Evolutionary conservation across 2,797 vertebrate genomes (phyloP), one percentile per base, ranked within the genome.

Genomic region (Anas acuta): DNA sequence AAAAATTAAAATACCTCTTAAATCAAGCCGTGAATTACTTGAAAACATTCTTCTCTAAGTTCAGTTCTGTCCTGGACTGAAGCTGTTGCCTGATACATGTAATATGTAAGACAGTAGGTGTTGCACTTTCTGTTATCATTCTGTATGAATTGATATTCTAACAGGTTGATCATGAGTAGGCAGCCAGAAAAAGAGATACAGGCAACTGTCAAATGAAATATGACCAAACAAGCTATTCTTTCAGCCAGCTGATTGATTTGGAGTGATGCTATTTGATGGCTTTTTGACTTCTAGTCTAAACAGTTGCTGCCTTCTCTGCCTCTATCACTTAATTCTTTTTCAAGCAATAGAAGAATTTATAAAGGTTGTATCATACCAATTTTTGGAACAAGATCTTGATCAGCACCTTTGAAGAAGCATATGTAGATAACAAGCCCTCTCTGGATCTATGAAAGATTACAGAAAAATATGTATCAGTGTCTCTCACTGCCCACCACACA

Each of bases 341-440:
- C 73, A 82, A 91, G 84, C 56, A 86, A 70, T 19, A 70, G 11
- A 65, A 77, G 69, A 56, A 84, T 60, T 65, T 9, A 21, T 32
- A 73, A 54, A 21, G 57, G 85, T 64, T 79, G 45, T 64, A 67
- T 72, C 98, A 65, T 97, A 99, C 99, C 99, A 95, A 99, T 99
- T 97, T 98, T 99, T 43, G 98, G 98, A 94, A 99, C 96, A 70
- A 99, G 97, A 85, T 99, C 98, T 61, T 98, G 98, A 88, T 98
- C 97, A 78, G 99, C 98, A 93, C 98, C 99, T 98, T 99, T 99
- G 93, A 99, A 99, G 98, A 99, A 99, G 91, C 99, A 99, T 95
- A 99, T 93, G 69, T 99, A 99, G 95, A 99, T 98, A 95, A 99
- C 98, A 97, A 99, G 98, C 51, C 99, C 99, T 97, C 98, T 98